phyloP scores from a whole-genome alignment of 1,140 invertebrate genomes.

The Helicoverpa zea region DNA sequence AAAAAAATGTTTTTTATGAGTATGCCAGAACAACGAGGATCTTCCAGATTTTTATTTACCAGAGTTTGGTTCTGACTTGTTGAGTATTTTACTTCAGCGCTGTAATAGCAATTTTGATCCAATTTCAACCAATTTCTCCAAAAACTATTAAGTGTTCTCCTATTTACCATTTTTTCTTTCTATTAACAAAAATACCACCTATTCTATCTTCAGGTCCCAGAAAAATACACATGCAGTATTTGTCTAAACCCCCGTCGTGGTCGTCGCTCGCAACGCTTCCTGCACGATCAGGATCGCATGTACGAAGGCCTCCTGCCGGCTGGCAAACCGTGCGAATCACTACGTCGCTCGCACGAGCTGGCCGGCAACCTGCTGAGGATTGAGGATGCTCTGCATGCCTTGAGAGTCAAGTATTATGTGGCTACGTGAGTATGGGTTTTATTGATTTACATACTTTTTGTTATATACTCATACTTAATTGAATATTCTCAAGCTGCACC shows the following conservation, averaged over 20 bases:
- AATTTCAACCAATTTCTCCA: too few species aligned
- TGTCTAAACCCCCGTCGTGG: constrained; percentile 93
- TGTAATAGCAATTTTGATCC: background rate
- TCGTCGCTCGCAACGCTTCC: constrained; percentile 90
- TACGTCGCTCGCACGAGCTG: constrained; percentile 91
- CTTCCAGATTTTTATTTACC: too few species aligned
- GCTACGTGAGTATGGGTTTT: constrained; percentile 88
- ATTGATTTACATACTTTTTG: background rate
- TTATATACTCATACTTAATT: background rate
- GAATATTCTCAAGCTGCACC: too few species aligned
- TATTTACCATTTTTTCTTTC: too few species aligned
- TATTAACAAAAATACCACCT: background rate
- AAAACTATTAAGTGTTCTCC: too few species aligned
- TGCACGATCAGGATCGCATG: constrained; percentile 95
- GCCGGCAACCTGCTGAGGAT: constrained; percentile 90
- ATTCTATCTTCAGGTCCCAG: constrained; percentile 90
- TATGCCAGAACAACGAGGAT: too few species aligned
- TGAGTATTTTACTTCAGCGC: background rate
- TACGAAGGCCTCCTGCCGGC: constrained; percentile 93
- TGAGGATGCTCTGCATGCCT: constrained; percentile 90
- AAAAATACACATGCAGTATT: constrained; percentile 96
- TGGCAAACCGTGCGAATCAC: constrained; percentile 79
- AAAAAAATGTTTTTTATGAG: too few species aligned
- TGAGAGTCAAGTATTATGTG: constrained; percentile 92
- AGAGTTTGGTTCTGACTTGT: background rate